phyloP scores from a whole-genome alignment of 2,888 invertebrate genomes.

The Folsomia manolachei region DNA sequence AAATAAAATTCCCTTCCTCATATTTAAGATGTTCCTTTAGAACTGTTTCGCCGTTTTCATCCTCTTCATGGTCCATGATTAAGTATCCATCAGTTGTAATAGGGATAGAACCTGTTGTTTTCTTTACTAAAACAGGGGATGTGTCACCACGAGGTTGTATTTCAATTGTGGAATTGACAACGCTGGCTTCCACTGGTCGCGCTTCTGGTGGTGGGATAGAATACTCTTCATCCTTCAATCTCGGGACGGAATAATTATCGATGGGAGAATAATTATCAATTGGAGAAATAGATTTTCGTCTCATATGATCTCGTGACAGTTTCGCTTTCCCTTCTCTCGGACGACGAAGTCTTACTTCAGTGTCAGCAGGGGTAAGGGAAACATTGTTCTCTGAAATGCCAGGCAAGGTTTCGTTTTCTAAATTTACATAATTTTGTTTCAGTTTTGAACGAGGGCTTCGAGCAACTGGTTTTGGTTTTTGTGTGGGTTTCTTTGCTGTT shows the following conservation, averaged over 20 bases:
- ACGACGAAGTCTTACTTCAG: background rate
- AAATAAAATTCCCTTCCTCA: background rate
- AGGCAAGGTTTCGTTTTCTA: background rate
- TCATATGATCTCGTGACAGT: background rate
- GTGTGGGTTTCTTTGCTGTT: background rate
- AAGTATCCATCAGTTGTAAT: slow-evolving; percentile 31
- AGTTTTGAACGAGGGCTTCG: background rate
- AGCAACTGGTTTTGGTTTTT: background rate
- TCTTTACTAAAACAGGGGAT: slow-evolving; percentile 24
- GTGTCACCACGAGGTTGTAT: background rate
- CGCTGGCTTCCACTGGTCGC: slow-evolving; percentile 27
- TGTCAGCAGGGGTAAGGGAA: background rate
- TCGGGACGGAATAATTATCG: slow-evolving; percentile 37
- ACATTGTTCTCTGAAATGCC: background rate
- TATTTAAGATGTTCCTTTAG: background rate
- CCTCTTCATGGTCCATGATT: slow-evolving; percentile 25
- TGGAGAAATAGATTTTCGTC: background rate
- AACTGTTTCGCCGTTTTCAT: background rate
- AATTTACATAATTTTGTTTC: slow-evolving; percentile 1
- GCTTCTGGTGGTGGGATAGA: slow-evolving; percentile 35
- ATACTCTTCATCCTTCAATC: slow-evolving; percentile 33
- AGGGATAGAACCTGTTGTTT: slow-evolving; percentile 10
- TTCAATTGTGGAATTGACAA: no score
- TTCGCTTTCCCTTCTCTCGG: background rate
- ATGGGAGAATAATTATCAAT: no score